These are phyloP conservation scores for Phortica okadai DNA, from an alignment of 2,888 invertebrate genomes.

Conservation along the genomic window DNA sequence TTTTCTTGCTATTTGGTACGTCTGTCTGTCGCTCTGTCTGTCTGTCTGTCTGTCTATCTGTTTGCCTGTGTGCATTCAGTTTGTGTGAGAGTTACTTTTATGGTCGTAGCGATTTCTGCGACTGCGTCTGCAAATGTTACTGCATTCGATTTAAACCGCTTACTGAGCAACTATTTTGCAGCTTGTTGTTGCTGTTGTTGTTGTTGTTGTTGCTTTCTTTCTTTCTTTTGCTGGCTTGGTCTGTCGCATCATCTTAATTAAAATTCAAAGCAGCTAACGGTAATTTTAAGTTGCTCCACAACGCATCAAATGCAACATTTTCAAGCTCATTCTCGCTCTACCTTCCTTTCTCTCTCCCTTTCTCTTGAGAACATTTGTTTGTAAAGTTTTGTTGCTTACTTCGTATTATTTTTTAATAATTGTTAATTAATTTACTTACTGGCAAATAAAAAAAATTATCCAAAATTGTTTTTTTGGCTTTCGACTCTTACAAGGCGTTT, in stretches of 20 bases:
- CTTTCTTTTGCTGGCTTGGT: constrained; percentile 51
- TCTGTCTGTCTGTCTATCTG: not conserved
- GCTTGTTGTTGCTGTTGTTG: constrained; percentile 29
- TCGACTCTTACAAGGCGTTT: too few relatives aligned
- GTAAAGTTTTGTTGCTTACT: too few relatives aligned
- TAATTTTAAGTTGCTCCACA: constrained; percentile 66
- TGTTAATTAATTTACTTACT: too few relatives aligned
- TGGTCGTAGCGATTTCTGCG: not conserved
- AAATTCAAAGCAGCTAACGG: constrained; percentile 68
- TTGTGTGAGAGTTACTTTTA: constrained; percentile 23
- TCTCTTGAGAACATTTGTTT: not conserved
- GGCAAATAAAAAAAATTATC: too few relatives aligned
- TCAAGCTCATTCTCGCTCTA: constrained; percentile 26
- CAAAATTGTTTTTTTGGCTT: too few relatives aligned
- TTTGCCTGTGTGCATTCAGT: constrained; percentile 8
- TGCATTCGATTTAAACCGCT: not conserved
- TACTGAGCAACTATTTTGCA: not conserved
- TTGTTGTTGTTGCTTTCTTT: constrained; percentile 32
- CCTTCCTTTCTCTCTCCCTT: constrained; percentile 2
- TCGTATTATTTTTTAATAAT: too few relatives aligned
- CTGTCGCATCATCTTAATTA: constrained; percentile 68
- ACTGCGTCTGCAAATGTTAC: constrained; percentile 1
- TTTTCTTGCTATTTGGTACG: too few relatives aligned
- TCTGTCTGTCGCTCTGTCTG: not conserved
- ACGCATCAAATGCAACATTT: constrained; percentile 64